Conservation (phyloP, 2,113 vertebrate species). For the Spheniscus mendiculus region DNA sequence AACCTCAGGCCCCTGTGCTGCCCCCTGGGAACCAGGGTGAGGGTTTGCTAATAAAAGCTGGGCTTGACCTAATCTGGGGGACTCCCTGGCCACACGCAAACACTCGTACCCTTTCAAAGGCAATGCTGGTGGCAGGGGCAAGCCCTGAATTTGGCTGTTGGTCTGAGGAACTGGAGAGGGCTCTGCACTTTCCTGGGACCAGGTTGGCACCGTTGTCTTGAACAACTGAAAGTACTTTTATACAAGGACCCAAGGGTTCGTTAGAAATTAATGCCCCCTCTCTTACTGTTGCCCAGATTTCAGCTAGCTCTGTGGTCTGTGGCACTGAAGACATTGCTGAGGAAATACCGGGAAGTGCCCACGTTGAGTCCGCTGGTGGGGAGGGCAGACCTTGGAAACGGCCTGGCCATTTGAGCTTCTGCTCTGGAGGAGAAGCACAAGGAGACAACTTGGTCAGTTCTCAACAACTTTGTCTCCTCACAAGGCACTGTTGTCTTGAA, state of each 20-base stretch:
- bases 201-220: background rate
- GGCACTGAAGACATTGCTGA: no score
- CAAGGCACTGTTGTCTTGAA: background rate
- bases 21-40: background rate
- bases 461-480: no score
- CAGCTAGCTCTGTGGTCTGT: no score
- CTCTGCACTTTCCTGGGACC: background rate
- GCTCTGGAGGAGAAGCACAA: background rate
- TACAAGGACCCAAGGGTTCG: background rate
- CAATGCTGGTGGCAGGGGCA: background rate
- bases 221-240: background rate
- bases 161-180: background rate
- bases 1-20: no score
- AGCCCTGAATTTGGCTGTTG: background rate
- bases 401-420: background rate
- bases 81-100: background rate
- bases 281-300: no score
- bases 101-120: background rate
- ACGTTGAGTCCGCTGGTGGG: background rate
- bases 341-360: background rate
- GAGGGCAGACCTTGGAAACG: background rate
- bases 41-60: background rate
- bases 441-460: background rate
- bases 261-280: background rate
- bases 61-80: background rate